Evolutionary conservation across 2,113 vertebrate species (phyloP), one percentile per base, ranked within the genome.

Genomic region (Montifringilla adamsi): DNA sequence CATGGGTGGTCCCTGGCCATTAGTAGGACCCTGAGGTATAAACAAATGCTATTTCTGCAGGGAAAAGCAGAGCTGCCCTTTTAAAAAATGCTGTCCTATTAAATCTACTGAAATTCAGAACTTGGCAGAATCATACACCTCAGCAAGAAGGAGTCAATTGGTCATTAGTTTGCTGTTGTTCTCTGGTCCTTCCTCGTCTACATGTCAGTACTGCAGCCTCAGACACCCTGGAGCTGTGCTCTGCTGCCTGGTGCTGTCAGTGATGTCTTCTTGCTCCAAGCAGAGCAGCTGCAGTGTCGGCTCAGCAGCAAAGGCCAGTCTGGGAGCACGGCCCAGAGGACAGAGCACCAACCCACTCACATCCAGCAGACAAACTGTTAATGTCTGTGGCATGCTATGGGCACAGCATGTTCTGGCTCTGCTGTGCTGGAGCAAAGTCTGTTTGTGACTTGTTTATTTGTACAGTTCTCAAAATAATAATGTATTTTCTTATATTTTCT

Each of bases 301-400:
- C 81, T 75, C 28, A 67, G 79, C 58, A 59, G 43, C 56, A 55
- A 59, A 62, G 44, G 9, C 26, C 72, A 44, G 20, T 10, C 60
- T 7, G 6, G 69, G 60, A 62, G 69, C 43, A 7, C 1, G 0
- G 37, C 22, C 22, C 31, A 8, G 37, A 60, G 46, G 39, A 8
- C 44, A 69, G 13, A 68, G 59, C 31, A 4, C 15, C 24, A 28
- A 6, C 35, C 13, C 1, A 0, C 55, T 80, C 2, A 1, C 20
- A 13, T 30, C 39, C 55, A n/a, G 35, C 59, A 33, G 76, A 16
- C 47, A 27, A 72, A 79, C 37, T 5, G 49, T 52, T 77, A 35
- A 52, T 10, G 53, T 33, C 5, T 4, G 35, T 52, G 74, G 43
- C 39, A 12, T 0, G 1, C 22, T 28, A 1, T 0, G 0, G 63